Evolutionary conservation across 2,113 vertebrate genomes (phyloP).

Genomic region (Lathamus discolor): DNA sequence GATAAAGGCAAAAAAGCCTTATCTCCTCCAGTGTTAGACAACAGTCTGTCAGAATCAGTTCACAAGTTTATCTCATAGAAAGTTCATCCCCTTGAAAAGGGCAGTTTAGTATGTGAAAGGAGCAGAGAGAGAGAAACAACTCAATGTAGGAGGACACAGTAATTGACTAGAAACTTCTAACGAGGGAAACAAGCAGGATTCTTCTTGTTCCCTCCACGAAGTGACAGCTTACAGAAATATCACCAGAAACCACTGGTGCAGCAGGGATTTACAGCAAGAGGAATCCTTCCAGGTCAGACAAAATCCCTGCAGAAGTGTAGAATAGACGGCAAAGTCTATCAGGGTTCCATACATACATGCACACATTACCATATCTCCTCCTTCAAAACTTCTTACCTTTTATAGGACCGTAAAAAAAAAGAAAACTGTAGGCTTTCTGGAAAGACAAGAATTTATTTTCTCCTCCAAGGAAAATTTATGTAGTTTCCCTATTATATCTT

Average conservation of each 20-base stretch:
- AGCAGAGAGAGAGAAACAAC: background rate
- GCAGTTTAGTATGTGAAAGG: background rate
- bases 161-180: background rate
- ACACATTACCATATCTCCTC: accelerated
- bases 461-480: background rate
- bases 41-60: background rate
- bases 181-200: background rate
- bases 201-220: background rate
- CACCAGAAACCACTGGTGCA: background rate
- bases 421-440: background rate
- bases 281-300: background rate
- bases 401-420: background rate
- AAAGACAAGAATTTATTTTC: background rate
- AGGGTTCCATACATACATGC: background rate
- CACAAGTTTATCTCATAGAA: background rate
- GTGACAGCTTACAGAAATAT: background rate
- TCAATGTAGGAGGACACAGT: background rate
- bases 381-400: background rate
- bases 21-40: background rate
- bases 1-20: constrained; percentile 12
- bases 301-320: background rate
- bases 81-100: constrained; percentile 14
- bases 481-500: background rate
- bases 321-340: background rate
- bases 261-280: background rate